phyloP scores from a whole-genome alignment of 2,113 vertebrate species.

The Heloderma charlesbogerti region DNA sequence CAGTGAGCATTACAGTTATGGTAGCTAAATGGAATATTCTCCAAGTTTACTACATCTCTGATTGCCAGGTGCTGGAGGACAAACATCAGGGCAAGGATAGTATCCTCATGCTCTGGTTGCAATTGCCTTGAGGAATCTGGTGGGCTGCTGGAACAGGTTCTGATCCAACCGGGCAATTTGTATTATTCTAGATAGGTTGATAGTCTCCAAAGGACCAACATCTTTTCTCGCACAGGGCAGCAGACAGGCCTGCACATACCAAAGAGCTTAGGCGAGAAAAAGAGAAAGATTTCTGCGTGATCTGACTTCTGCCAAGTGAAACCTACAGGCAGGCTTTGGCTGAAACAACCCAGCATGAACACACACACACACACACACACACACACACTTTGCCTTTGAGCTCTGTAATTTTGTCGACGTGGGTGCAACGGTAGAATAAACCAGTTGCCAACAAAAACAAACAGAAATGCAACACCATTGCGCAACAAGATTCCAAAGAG shows the following conservation, averaged over 20 bases:
- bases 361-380: conserved; percentile 38
- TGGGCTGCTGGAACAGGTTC: not conserved
- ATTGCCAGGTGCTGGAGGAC: not conserved
- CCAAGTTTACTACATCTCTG: not conserved
- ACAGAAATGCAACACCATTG: conserved; percentile 47
- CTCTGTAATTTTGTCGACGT: conserved; percentile 62
- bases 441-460: conserved; percentile 62
- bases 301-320: conserved; percentile 65
- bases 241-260: not conserved
- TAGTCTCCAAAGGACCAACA: not conserved
- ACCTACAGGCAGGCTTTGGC: conserved; percentile 52
- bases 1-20: not conserved
- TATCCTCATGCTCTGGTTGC: not conserved
- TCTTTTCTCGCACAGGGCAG: not conserved
- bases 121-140: not conserved
- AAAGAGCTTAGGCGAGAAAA: conserved; percentile 28
- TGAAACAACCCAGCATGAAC: conserved; percentile 55
- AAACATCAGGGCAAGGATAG: not conserved
- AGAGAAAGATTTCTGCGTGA: conserved; percentile 61
- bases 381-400: conserved; percentile 43
- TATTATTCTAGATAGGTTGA: not conserved
- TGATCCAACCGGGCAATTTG: not conserved
- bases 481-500: conserved; percentile 36
- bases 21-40: not conserved
- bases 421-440: conserved; percentile 38